These are phyloP conservation scores for Pagetopsis macropterus DNA, from an alignment of 2,797 vertebrate species.

Conservation along the genomic window DNA sequence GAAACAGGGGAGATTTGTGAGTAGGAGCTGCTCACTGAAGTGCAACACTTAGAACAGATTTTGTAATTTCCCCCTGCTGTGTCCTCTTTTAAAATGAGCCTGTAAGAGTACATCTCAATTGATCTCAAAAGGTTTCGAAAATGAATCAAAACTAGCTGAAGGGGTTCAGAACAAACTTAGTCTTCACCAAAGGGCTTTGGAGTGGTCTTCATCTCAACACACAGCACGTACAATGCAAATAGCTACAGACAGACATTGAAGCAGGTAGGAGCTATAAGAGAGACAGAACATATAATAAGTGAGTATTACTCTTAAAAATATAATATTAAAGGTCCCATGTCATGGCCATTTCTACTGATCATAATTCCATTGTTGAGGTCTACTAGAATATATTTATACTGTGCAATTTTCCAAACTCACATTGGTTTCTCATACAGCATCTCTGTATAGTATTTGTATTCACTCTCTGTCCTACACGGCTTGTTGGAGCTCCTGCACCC, in stretches of 20 bases:
- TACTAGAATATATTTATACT: no score
- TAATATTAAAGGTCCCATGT: background rate
- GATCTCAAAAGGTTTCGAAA: constrained; percentile 22
- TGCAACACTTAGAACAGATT: constrained; percentile 9
- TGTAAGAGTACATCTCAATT: constrained; percentile 29
- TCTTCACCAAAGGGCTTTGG: constrained; percentile 58
- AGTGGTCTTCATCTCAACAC: constrained; percentile 45
- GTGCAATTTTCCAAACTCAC: no score
- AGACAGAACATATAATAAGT: constrained; percentile 1
- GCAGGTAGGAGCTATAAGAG: constrained; percentile 13
- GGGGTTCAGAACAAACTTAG: constrained; percentile 27
- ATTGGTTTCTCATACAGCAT: no score
- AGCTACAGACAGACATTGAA: constrained; percentile 45
- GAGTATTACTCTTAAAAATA: background rate
- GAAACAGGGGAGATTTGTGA: constrained; percentile 4
- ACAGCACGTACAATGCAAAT: constrained; percentile 41
- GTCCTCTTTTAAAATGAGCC: constrained; percentile 39
- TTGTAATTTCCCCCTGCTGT: constrained; percentile 15
- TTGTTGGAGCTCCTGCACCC: no score
- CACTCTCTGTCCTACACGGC: no score
- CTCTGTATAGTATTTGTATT: no score
- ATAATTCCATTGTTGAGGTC: no score
- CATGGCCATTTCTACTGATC: no score
- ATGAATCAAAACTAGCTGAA: constrained; percentile 30
- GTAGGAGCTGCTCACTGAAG: constrained; percentile 6